Evolutionary conservation across 1,140 invertebrate genomes (phyloP), one percentile per base, ranked within the genome.

Genomic region (Euwallacea fornicatus): DNA sequence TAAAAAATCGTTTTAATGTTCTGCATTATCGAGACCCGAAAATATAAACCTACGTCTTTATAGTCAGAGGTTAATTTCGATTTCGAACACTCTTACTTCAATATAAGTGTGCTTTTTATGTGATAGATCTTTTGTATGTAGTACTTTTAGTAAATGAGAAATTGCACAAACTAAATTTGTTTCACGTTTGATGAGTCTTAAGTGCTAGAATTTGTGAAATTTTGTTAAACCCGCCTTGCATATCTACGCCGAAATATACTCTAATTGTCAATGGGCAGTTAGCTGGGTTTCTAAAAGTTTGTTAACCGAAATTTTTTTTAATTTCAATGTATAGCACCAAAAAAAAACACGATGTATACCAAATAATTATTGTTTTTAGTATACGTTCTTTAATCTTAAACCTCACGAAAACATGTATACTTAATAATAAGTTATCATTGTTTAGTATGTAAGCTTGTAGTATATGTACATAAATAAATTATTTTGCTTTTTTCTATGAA

Each of bases 401-500:
- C 47, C 10, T 16, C 42, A 15, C 7, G 44, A 11, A 10, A 64
- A 10, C 10, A 15, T 44, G 13, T 64, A 11, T 47, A 64, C 11
- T 50, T 7, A 21, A n/a, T 46, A 64, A 64, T 16, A 64, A 13
- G 13, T 44, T 9, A 13, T 64, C n/a, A 44, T 11, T 61, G 11
- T 61, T 56, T 66, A 56, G 41, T 16, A 70, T 60, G 21, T 62
- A 62, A 68, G 15, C 42, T 41, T 72, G 64, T 72, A 67, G 46
- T 68, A 72, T 72, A 72, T 72, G 65, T 72, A 72, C 11, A 72
- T 72, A 72, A 61, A 62, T 72, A 72, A 72, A 68, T 72, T 72
- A 72, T 72, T 72, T 68, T 66, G 16, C 53, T 47, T 70, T 69
- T 60, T 69, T 54, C 41, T 69, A 60, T 63, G 9, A 50, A 46